Evolutionary conservation across 2,113 vertebrate species (phyloP).

Genomic region (Cyanistes caeruleus): DNA sequence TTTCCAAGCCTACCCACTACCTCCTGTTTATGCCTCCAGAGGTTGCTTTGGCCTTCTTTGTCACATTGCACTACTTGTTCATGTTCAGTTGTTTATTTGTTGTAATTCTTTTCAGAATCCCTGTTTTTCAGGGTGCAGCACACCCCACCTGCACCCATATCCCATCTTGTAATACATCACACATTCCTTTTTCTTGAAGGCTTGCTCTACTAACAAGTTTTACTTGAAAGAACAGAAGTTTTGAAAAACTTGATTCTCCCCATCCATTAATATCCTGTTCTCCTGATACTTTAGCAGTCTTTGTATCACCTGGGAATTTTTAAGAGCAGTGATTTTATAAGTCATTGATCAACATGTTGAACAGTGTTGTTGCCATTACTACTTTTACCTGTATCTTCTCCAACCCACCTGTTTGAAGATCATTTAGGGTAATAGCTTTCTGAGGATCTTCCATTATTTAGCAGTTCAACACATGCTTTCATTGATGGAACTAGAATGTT

Average conservation of each 20-base stretch:
- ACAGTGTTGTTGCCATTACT: not conserved
- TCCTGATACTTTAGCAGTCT: not conserved
- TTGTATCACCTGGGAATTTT: not conserved
- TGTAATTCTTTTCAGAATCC: not conserved
- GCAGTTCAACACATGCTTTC: not conserved
- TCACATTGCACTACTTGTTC: not conserved
- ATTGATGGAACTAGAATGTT: not conserved
- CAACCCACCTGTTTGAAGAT: not conserved
- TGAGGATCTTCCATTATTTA: not conserved
- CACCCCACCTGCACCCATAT: too few relatives aligned
- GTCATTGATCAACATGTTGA: not conserved
- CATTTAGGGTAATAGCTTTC: not conserved
- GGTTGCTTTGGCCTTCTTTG: not conserved
- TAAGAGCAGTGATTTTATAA: not conserved
- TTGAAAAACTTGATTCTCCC: not conserved
- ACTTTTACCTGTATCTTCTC: not conserved
- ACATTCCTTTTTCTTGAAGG: not conserved
- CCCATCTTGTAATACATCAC: not conserved
- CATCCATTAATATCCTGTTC: not conserved
- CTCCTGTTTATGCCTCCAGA: conserved; percentile 1
- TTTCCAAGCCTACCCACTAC: not conserved
- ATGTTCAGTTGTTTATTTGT: not conserved
- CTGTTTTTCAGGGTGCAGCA: not conserved
- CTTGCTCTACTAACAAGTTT: not conserved
- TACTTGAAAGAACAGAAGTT: not conserved